Evolutionary conservation across 1,140 invertebrate species (phyloP).

Genomic region (Lycorma delicatula): DNA sequence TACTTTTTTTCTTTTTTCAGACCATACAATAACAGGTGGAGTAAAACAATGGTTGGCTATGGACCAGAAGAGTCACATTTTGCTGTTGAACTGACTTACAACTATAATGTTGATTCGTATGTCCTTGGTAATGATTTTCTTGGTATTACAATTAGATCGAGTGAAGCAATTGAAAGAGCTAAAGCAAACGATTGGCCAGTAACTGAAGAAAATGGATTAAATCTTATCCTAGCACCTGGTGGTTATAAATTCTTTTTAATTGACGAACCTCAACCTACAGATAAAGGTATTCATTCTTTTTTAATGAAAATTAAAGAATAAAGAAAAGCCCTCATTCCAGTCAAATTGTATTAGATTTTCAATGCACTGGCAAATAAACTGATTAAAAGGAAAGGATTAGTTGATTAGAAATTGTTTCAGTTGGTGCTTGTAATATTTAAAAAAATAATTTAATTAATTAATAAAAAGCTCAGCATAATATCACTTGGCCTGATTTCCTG

Average conservation of each 20-base stretch:
- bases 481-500: too few species aligned
- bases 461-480: too few species aligned
- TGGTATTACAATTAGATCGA: constrained; percentile 77
- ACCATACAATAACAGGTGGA: constrained; percentile 95
- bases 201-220: constrained; percentile 47
- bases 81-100: constrained; percentile 95
- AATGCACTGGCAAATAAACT: too few species aligned
- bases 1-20: constrained; percentile 43
- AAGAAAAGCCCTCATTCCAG: too few species aligned
- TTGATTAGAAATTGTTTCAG: too few species aligned
- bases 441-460: too few species aligned
- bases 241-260: constrained; percentile 82
- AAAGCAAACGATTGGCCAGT: constrained; percentile 55
- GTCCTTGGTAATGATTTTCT: constrained; percentile 81
- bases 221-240: constrained; percentile 69
- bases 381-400: too few species aligned
- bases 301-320: too few species aligned
- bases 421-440: too few species aligned
- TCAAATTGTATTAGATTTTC: too few species aligned
- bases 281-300: constrained; percentile 58
- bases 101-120: constrained; percentile 86
- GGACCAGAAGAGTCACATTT: constrained; percentile 92
- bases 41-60: constrained; percentile 99
- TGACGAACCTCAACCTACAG: constrained; percentile 53
- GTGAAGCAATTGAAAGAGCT: constrained; percentile 63